A percentile compares a stretch with the other conserved stretches of the same genome.
These are phyloP conservation scores for Pseudomyrmex gracilis DNA, from an alignment of 1,140 invertebrate species.

Conservation along the genomic window DNA sequence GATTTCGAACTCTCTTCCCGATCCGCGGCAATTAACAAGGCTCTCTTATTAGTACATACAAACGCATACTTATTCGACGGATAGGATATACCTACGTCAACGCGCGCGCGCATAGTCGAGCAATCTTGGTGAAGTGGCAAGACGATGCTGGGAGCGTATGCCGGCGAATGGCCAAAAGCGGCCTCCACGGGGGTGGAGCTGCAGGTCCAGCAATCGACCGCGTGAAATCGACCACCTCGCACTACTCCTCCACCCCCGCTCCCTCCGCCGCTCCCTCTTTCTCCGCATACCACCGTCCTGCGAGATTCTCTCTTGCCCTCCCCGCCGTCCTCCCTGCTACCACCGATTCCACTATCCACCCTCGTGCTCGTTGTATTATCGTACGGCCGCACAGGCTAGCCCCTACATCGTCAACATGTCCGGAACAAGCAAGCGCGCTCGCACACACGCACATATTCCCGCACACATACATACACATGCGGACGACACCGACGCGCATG, in stretches of 20 bases:
- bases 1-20: neutral
- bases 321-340: conserved; percentile 7
- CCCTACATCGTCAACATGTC: conserved; percentile 81
- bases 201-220: conserved; percentile 75
- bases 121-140: conserved; percentile 47
- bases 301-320: conserved; percentile 40
- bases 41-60: neutral
- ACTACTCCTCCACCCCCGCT: conserved; percentile 64
- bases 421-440: conserved; percentile 68
- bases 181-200: conserved; percentile 72
- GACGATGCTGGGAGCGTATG: conserved; percentile 45
- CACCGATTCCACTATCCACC: conserved; percentile 62
- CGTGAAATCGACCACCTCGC: conserved; percentile 76
- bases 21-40: no score
- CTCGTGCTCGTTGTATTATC: conserved; percentile 78
- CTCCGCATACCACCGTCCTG: conserved; percentile 61
- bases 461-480: neutral
- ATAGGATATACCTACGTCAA: neutral
- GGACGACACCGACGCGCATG: conserved; percentile 6
- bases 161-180: conserved; percentile 68
- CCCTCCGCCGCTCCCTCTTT: conserved; percentile 40
- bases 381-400: conserved; percentile 78
- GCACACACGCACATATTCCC: conserved; percentile 4
- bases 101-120: conserved; percentile 35
- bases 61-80: neutral